Evolutionary conservation across 2,888 invertebrate species (phyloP).

Genomic region (Dromius quadrimaculatus): DNA sequence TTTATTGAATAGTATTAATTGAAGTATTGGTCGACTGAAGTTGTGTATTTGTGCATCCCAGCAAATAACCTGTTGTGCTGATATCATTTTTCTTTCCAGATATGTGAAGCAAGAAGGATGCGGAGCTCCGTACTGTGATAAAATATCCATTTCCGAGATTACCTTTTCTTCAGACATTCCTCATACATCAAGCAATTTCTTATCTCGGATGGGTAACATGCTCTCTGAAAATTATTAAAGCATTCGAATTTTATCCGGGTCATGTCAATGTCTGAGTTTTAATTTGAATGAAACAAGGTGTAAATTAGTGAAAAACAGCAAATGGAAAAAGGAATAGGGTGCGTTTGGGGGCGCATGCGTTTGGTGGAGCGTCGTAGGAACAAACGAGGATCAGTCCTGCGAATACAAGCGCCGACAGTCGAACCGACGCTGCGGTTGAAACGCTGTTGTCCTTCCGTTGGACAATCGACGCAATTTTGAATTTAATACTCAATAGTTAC

Average conservation of each 20-base stretch:
- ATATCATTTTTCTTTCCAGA: too few relatives aligned
- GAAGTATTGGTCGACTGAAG: too few relatives aligned
- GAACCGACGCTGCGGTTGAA: not conserved
- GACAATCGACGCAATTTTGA: not conserved
- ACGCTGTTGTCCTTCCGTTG: not conserved
- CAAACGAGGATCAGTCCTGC: constrained; percentile 57
- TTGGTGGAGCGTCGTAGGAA: constrained; percentile 58
- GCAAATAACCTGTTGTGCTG: too few relatives aligned
- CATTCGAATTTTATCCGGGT: constrained; percentile 8
- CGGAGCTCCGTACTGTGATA: too few relatives aligned
- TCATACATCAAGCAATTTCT: too few relatives aligned
- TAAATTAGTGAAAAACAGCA: constrained; percentile 48
- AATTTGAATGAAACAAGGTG: constrained; percentile 48
- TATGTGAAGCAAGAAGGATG: too few relatives aligned
- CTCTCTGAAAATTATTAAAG: too few relatives aligned
- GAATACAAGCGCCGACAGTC: constrained; percentile 57
- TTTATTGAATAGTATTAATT: too few relatives aligned
- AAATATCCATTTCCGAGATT: too few relatives aligned
- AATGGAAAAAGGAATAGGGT: not conserved
- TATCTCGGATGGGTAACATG: too few relatives aligned
- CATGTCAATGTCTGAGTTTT: constrained; percentile 42
- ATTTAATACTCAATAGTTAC: constrained; percentile 38
- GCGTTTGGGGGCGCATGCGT: constrained; percentile 9
- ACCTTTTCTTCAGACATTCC: too few relatives aligned
- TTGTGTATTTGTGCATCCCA: too few relatives aligned